Evolutionary conservation across 2,888 invertebrate species (phyloP).

Genomic region (Orthosia incerta): DNA sequence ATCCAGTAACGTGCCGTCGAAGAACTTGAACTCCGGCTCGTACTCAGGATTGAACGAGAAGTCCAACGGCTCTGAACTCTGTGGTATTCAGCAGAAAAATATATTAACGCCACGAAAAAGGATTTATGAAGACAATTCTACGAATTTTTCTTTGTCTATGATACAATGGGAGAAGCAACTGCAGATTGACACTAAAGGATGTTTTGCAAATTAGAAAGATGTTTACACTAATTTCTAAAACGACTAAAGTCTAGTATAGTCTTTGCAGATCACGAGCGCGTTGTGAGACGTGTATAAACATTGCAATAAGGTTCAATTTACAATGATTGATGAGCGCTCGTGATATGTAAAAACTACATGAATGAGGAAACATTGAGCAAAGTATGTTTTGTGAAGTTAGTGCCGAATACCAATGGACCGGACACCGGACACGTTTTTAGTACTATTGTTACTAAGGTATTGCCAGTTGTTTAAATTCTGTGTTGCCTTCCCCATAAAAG

Average conservation of each 20-base stretch:
- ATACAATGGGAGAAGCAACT: conserved; percentile 55
- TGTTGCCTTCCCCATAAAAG: conserved; percentile 53
- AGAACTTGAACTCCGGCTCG: conserved; percentile 98
- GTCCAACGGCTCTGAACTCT: conserved; percentile 96
- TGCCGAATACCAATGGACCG: background rate
- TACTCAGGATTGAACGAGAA: conserved; percentile 98
- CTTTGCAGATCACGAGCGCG: conserved; percentile 25
- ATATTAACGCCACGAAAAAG: conserved; percentile 25
- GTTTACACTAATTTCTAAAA: conserved; percentile 48
- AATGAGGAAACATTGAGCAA: conserved; percentile 41
- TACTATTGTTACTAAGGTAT: conserved; percentile 35
- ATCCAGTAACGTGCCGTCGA: conserved; percentile 96
- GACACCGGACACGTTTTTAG: conserved; percentile 29
- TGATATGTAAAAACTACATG: conserved; percentile 27
- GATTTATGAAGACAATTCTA: conserved; percentile 59
- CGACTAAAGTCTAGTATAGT: conserved; percentile 3
- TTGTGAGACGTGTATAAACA: conserved; percentile 22
- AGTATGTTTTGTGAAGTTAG: conserved; percentile 37
- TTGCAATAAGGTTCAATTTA: conserved; percentile 32
- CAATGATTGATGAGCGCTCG: conserved; percentile 35
- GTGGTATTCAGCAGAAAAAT: conserved; percentile 62
- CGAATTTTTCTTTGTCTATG: conserved; percentile 33
- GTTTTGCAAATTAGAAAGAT: conserved; percentile 49
- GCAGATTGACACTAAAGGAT: conserved; percentile 40
- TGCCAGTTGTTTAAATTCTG: conserved; percentile 38